A percentile compares a stretch with the other conserved stretches of the same genome.
Conservation (phyloP, 2,888 invertebrate species). For the Hyposoter dolosus region DNA sequence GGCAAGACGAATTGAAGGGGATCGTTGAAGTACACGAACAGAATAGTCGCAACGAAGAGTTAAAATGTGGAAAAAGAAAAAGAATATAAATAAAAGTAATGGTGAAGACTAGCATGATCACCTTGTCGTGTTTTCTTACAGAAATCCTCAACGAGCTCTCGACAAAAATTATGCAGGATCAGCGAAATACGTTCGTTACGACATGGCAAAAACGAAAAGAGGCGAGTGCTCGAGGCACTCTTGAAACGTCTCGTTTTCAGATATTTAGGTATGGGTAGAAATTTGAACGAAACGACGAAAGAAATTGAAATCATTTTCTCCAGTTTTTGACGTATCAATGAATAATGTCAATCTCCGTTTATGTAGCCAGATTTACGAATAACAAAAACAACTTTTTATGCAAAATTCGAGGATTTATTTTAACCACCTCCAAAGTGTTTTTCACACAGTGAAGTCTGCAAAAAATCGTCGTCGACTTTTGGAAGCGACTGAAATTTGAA, state of each 20-base stretch:
- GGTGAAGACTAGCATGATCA: constrained; percentile 31
- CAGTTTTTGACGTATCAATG: background rate
- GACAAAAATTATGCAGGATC: constrained; percentile 76
- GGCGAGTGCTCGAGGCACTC: constrained; percentile 35
- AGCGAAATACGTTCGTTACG: constrained; percentile 76
- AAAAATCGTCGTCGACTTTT: no score
- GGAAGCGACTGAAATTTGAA: no score
- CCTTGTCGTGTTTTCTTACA: constrained; percentile 32
- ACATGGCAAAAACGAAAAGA: constrained; percentile 51
- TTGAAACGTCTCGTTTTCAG: background rate
- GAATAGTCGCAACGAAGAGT: constrained; percentile 53
- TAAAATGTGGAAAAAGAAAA: constrained; percentile 25
- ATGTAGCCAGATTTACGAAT: no score
- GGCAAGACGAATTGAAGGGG: constrained; percentile 1
- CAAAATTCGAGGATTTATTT: background rate
- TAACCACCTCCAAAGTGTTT: background rate
- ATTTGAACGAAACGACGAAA: background rate
- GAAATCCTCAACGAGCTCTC: constrained; percentile 69
- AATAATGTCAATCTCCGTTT: background rate
- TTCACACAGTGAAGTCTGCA: no score
- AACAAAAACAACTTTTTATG: background rate
- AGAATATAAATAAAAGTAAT: background rate
- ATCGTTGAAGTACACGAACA: constrained; percentile 26
- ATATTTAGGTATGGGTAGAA: background rate
- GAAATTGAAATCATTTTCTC: background rate